Percentiles rank a stretch among this genome's conserved stretches.
phyloP scores from a whole-genome alignment of 2,797 vertebrate species.

The Chaetodon trifasciatus region DNA sequence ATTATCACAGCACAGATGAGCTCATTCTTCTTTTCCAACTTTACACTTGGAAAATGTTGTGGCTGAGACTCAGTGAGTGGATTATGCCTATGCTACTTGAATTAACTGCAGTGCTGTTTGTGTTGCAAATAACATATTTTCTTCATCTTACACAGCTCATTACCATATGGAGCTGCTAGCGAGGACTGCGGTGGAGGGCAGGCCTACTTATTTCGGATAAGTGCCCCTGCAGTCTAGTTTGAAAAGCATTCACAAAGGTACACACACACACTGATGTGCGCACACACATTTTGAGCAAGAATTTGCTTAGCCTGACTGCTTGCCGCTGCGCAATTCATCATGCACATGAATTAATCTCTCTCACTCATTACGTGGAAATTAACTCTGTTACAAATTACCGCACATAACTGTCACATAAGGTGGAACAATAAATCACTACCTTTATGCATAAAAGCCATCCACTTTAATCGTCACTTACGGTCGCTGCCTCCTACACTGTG shows the following conservation, averaged over 20 bases:
- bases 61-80: constrained; percentile 36
- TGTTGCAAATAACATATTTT: constrained; percentile 68
- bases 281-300: constrained; percentile 47
- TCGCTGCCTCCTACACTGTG: constrained; percentile 19
- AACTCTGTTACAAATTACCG: constrained; percentile 67
- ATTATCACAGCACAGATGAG: constrained; percentile 44
- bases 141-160: constrained; percentile 75
- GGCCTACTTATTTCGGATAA: constrained; percentile 77
- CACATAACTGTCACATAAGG: constrained; percentile 55
- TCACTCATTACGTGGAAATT: constrained; percentile 75
- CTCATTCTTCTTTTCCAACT: constrained; percentile 46
- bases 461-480: constrained; percentile 32
- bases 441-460: constrained; percentile 49
- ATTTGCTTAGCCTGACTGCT: constrained; percentile 52
- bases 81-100: constrained; percentile 48
- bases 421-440: constrained; percentile 73
- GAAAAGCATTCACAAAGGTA: constrained; percentile 56
- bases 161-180: constrained; percentile 71
- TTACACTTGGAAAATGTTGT: constrained; percentile 32
- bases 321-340: constrained; percentile 69
- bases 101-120: constrained; percentile 65
- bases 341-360: constrained; percentile 72
- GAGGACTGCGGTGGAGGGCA: constrained; percentile 69
- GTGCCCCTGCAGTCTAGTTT: constrained; percentile 66
- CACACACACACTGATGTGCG: not conserved